phyloP scores from a whole-genome alignment of 2,888 invertebrate genomes.

The Brenthis ino region DNA sequence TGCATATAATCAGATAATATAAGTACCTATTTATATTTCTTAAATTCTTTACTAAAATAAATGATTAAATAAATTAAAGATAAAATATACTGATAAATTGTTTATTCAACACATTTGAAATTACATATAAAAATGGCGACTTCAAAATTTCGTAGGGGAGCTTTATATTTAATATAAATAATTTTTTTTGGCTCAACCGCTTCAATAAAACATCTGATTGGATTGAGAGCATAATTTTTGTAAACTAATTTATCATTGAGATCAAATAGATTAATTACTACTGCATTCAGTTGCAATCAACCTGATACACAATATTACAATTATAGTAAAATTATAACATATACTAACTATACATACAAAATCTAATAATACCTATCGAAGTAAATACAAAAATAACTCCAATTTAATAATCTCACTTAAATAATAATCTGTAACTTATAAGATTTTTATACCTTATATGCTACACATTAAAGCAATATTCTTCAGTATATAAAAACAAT shows the following conservation, averaged over 20 bases:
- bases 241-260: constrained; percentile 46
- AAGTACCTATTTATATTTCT: too few species aligned
- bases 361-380: constrained; percentile 45
- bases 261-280: constrained; percentile 44
- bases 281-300: constrained; percentile 40
- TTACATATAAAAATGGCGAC: constrained; percentile 75
- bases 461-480: constrained; percentile 40
- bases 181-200: constrained; percentile 16
- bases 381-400: constrained; percentile 74
- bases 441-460: constrained; percentile 46
- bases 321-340: constrained; percentile 31
- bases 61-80: background rate
- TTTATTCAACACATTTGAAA: constrained; percentile 76
- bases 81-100: constrained; percentile 44
- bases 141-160: constrained; percentile 46
- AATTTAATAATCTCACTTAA: constrained; percentile 72
- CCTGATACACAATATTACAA: constrained; percentile 34
- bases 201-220: constrained; percentile 23
- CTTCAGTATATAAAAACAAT: constrained; percentile 33
- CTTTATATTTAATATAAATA: constrained; percentile 42
- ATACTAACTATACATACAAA: constrained; percentile 40
- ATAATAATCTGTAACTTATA: constrained; percentile 61
- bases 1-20: too few species aligned
- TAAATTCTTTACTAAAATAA: background rate
- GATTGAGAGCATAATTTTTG: constrained; percentile 42